Conservation (phyloP, 92 coral and sea anemone genomes). For the Plumapathes pennacea region DNA sequence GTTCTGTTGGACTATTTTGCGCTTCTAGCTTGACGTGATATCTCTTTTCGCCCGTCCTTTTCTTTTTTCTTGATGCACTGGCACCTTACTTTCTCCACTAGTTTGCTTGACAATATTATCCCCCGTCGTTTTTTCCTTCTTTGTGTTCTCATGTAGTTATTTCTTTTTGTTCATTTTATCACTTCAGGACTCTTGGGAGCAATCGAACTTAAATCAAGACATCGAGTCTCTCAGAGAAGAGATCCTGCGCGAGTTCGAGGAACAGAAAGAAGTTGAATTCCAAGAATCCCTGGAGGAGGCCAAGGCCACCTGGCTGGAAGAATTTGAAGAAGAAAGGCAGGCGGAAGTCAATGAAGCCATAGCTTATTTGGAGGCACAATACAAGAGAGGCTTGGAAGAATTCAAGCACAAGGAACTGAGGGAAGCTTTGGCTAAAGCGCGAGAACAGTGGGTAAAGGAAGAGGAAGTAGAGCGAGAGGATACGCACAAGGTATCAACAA, state of each 20-base stretch:
- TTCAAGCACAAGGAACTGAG: conserved; percentile 85
- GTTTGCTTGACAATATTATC: too few species aligned
- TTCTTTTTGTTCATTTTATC: too few species aligned
- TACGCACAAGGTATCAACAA: conserved; percentile 35
- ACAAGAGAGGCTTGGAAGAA: conserved; percentile 84
- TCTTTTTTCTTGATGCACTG: too few species aligned
- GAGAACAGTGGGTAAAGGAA: conserved; percentile 75
- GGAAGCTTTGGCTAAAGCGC: conserved; percentile 73
- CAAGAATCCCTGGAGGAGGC: conserved; percentile 72
- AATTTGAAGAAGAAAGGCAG: conserved; percentile 60
- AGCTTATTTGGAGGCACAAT: conserved; percentile 79
- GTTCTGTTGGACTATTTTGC: too few species aligned
- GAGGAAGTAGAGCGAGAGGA: conserved; percentile 66
- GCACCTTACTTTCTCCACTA: too few species aligned
- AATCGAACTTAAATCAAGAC: too few species aligned
- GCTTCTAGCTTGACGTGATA: too few species aligned
- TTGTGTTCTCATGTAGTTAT: too few species aligned
- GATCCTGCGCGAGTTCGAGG: conserved; percentile 76
- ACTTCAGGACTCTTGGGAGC: too few species aligned
- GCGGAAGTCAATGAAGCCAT: conserved; percentile 83
- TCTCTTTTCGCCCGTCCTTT: too few species aligned
- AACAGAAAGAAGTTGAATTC: conserved; percentile 58
- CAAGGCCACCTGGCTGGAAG: conserved; percentile 54
- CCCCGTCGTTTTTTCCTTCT: too few species aligned
- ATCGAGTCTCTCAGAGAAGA: conserved; percentile 52